Base-by-base conservation (phyloP, 2,113 vertebrate species). In the Xiphias gladius region DNA sequence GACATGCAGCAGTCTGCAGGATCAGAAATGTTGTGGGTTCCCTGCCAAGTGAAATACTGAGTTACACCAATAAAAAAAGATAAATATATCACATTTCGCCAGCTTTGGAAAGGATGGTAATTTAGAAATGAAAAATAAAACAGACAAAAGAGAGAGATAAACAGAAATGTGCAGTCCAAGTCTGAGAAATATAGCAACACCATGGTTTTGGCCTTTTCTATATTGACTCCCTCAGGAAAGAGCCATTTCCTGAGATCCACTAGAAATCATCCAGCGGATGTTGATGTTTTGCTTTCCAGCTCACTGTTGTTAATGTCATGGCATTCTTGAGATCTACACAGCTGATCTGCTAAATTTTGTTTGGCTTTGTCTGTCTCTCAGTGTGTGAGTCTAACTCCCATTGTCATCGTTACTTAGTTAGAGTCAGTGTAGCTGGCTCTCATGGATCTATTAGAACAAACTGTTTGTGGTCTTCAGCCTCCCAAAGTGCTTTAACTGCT, bases 241-340 rank as follows among this genome's bases (percentile, higher is more conserved):
- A 86, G 71, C n/a, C 75, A 83, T 91, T 93, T 94, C 92, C 92
- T 92, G 85, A 80, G 65, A 83, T 85, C 76, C 61, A 72, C 84
- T 37, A 63, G 63, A 57, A 83, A 54, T 63, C 13, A 37, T 82
- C 66, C 58, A 73, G 69, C 83, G 89, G 91, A 94, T 92, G 92
- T 94, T 91, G 85, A 87, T 91, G 86, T 91, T 93, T 91, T 80
- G 63, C 66, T 91, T 88, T 90, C 76, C 77, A 69, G 76, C 69
- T 69, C 64, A 1, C 66, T 63, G 43, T 73, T 80, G 85, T 84
- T 77, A 86, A 86, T 86, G 77, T 76, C 5, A 61, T 66, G 78
- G 59, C 76, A 41, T 86, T 91, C 73, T 89, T 35, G 17, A 86
- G 83, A 89, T 85, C 57, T 55, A 83, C 74, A 64, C 73, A 78